These are phyloP conservation scores for Galerucella calmariensis DNA, from an alignment of 2,888 invertebrate genomes.

Conservation along the genomic window DNA sequence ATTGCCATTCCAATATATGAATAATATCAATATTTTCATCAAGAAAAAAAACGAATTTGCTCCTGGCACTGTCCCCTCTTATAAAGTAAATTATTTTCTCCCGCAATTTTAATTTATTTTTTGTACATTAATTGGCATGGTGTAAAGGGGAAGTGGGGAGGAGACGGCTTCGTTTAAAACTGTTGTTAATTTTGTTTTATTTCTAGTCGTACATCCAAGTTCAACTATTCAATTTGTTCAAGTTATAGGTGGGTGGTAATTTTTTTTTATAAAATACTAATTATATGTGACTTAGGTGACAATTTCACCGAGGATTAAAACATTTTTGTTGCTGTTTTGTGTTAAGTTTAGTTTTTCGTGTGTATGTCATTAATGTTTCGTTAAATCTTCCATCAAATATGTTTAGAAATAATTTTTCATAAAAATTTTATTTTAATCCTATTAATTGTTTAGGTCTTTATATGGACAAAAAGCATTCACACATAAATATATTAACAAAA, in stretches of 20 bases:
- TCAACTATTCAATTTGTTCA: constrained; percentile 31
- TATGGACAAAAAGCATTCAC: too few relatives aligned
- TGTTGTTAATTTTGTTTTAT: constrained; percentile 51
- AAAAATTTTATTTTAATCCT: too few relatives aligned
- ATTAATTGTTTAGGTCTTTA: too few relatives aligned
- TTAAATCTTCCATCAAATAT: too few relatives aligned
- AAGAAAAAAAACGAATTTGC: neutral
- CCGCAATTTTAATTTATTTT: constrained; percentile 34
- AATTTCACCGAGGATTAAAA: neutral
- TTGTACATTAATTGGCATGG: constrained; percentile 56
- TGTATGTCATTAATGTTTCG: neutral
- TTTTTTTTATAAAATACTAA: constrained; percentile 1
- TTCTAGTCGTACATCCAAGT: constrained; percentile 35
- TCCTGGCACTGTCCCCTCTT: constrained; percentile 2
- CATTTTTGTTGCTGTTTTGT: neutral
- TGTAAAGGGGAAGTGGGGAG: constrained; percentile 54
- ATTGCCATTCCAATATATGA: too few relatives aligned
- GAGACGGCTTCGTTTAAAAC: constrained; percentile 58
- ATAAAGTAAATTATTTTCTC: constrained; percentile 31
- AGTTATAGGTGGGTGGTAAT: constrained; percentile 23
- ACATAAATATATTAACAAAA: too few relatives aligned
- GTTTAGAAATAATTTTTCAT: too few relatives aligned
- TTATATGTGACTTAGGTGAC: constrained; percentile 12
- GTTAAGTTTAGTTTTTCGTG: constrained; percentile 1
- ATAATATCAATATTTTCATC: too few relatives aligned